Evolutionary conservation across 2,113 vertebrate genomes (phyloP), one percentile per base, ranked within the genome.

Genomic region (Strix aluco): DNA sequence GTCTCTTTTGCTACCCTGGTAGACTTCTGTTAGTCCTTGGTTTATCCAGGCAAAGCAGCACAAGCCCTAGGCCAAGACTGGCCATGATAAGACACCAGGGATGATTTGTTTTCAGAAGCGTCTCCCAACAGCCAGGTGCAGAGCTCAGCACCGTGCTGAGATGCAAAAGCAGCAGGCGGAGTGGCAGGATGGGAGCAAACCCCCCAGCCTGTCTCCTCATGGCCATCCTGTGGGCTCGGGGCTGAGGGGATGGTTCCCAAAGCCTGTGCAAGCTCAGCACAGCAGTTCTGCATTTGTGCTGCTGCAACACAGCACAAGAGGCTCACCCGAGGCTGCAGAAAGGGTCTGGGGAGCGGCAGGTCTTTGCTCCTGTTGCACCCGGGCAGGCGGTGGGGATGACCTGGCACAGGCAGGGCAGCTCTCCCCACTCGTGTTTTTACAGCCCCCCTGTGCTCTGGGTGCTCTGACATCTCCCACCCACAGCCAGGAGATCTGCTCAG

Each of bases 131-230:
- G 49, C 23, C 49, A 14, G 32, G 47, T 3, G 15, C 32, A 27
- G 29, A 36, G 71, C 61, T 51, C 44, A 8, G 38, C 46, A 30
- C 44, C 4, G 1, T 1, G 13, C 36, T 0, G 16, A 34, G 66
- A 29, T 1, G 57, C 0, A 3, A n/a, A 12, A 55, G 57, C 65
- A 40, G 57, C 65, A 34, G 57, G 27, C 47, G 4, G 47, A 34
- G 65, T 11, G 18, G 65, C 0, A 2, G 66, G 67, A 47, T 0
- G 0, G 66, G 19, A 55, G 29, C 6, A 11, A 36, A 32, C 36
- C 34, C 40, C 3, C 52, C 42, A 27, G 44, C n/a, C 7, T 1
- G 16, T 9, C 46, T 11, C 73, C 16, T 20, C 42, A 11, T 1
- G 4, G 26, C 23, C 12, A 0, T 17, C 14, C 59, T 9, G 34